Base-by-base conservation (phyloP, 2,888 invertebrate genomes). In the Lycocerus yunnanus region DNA sequence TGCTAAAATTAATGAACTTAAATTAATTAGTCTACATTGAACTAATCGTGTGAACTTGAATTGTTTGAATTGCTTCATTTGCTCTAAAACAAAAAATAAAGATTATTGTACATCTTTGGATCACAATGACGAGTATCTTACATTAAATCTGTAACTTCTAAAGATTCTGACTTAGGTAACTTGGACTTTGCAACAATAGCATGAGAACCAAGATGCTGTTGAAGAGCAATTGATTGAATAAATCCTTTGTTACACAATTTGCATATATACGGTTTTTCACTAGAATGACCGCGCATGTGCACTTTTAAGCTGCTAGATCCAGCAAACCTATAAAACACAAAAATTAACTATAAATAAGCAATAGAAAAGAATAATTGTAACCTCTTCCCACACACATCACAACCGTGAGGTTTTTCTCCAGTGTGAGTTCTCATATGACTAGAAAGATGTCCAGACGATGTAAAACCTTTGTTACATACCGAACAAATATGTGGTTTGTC, bases 371-470 rank as follows among this genome's bases (percentile, higher is more conserved):
- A 20, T n/a, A 60, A n/a, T 61, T 11, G 13, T 81, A 80, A 87
- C 87, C 86, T 84, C 81, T 87, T 87, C 20, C 84, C 85, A 74
- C 88, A 88, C 66, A 85, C 77, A 16, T 81, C 82, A 72, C 88
- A 88, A 66, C 80, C 80, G 75, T 87, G 84, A 4, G 86, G 86
- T 77, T 87, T 87, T 75, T 85, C 86, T 1, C 87, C 87, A 4
- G 87, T 87, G 73, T 87, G 87, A 3, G 86, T 86, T 72, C 86
- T 81, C 86, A 86, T 86, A 75, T 87, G 87, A 0, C 85, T 86
- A 0, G 86, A 84, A 21, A 88, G 80, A 78, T 86, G 86, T n/a
- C 87, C 87, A 2, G 86, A 85, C 2, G 86, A 86, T 1, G 85
- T 84, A 72, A 88, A 87, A 9, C 84, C 86, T 78, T 85, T 86